Conservation (phyloP, 2,113 vertebrate species). For the Orientallactaga bullata region DNA sequence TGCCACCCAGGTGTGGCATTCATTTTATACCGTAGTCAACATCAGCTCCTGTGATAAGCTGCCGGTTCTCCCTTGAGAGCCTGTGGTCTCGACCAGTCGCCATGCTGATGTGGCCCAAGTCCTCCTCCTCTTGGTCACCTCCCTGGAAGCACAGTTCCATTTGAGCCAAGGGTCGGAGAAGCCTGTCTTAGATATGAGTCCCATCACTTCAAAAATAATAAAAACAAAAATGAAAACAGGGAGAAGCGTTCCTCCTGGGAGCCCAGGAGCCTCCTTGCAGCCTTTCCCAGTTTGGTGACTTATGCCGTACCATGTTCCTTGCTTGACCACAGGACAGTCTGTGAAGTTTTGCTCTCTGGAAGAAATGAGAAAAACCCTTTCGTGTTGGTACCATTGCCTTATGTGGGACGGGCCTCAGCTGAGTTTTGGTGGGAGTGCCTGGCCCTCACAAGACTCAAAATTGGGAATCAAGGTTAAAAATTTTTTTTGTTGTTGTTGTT, state of each 20-base stretch:
- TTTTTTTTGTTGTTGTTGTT: background rate
- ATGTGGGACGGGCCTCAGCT: slow-evolving; percentile 73
- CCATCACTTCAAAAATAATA: background rate
- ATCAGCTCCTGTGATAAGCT: background rate
- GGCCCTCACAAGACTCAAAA: slow-evolving; percentile 10
- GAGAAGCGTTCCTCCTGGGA: background rate
- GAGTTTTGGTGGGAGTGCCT: slow-evolving; percentile 63
- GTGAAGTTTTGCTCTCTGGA: slow-evolving; percentile 63
- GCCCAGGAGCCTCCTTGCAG: slow-evolving; percentile 46
- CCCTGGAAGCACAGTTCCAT: slow-evolving; percentile 63
- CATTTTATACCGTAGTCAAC: background rate
- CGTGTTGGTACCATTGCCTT: slow-evolving; percentile 74
- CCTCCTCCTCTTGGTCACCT: background rate
- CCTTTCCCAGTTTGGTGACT: slow-evolving; percentile 49
- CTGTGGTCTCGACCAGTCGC: background rate
- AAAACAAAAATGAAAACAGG: background rate
- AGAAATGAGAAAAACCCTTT: slow-evolving; percentile 28
- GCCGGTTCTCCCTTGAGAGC: slow-evolving; percentile 12
- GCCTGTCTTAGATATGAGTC: background rate
- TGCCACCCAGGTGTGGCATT: background rate
- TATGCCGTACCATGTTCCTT: slow-evolving; percentile 79
- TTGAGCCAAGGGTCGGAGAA: slow-evolving; percentile 21
- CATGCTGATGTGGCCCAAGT: background rate
- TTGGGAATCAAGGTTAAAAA: slow-evolving; percentile 60
- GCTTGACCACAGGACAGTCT: slow-evolving; percentile 81